These are phyloP conservation scores for Alca torda DNA, from an alignment of 2,797 vertebrate species.

Conservation along the genomic window DNA sequence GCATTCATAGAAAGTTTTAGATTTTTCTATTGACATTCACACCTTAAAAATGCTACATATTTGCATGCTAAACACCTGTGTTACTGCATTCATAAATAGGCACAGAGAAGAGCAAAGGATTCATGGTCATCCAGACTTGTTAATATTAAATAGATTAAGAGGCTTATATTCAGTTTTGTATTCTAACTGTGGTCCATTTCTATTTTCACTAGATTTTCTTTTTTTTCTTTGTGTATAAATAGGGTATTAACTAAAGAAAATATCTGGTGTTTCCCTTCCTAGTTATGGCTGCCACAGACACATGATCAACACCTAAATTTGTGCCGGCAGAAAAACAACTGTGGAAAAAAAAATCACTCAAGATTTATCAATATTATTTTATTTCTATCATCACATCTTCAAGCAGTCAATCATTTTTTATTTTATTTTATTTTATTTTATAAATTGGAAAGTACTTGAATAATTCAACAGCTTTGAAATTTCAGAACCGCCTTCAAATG, in stretches of 20 bases:
- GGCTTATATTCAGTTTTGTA: background rate
- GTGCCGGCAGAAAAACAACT: background rate
- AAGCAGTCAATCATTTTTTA: slow-evolving; percentile 47
- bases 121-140: background rate
- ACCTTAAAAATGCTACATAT: background rate
- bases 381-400: background rate
- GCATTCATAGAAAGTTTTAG: background rate
- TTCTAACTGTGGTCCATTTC: background rate
- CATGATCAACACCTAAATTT: background rate
- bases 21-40: background rate
- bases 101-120: background rate
- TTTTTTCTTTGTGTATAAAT: background rate
- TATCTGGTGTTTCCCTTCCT: background rate
- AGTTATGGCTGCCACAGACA: background rate
- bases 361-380: background rate
- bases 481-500: slow-evolving; percentile 49
- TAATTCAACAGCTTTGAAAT: slow-evolving; percentile 73
- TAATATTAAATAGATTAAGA: background rate
- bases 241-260: background rate
- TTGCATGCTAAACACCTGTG: background rate
- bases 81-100: background rate
- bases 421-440: slow-evolving; percentile 55
- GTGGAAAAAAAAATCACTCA: background rate
- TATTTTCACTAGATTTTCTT: background rate
- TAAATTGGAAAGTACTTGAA: slow-evolving; percentile 70